These are phyloP conservation scores for Anolis carolinensis DNA, from an alignment of 2,113 vertebrate species.

Conservation along the genomic window DNA sequence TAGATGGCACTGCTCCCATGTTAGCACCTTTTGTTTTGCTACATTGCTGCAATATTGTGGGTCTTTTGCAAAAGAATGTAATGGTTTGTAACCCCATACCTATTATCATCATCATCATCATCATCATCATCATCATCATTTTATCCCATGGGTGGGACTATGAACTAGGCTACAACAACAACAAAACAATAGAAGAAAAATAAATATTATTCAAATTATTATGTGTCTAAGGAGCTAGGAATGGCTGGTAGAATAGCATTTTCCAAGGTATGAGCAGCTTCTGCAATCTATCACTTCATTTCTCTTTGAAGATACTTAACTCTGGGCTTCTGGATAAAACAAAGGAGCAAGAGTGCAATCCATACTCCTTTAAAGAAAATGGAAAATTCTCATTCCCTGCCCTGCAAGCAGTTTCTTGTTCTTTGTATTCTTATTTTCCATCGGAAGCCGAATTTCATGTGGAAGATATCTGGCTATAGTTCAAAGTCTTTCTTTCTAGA, in stretches of 20 bases:
- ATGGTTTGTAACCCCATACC: too few relatives aligned
- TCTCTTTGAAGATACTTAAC: not conserved
- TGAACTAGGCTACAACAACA: too few relatives aligned
- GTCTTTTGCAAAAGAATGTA: too few relatives aligned
- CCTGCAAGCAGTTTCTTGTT: too few relatives aligned
- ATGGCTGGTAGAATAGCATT: not conserved
- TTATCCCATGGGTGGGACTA: too few relatives aligned
- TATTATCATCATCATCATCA: too few relatives aligned
- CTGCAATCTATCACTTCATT: not conserved
- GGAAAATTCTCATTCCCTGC: not conserved
- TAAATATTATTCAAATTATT: not conserved
- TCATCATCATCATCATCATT: too few relatives aligned
- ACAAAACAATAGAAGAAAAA: too few relatives aligned
- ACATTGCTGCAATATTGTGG: too few relatives aligned
- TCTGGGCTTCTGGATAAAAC: not conserved
- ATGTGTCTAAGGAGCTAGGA: not conserved
- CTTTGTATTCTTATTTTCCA: not conserved
- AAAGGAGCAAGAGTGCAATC: not conserved
- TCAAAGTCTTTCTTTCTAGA: conserved; percentile 60
- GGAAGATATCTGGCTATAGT: conserved; percentile 45
- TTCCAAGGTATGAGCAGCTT: not conserved
- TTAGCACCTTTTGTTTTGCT: too few relatives aligned
- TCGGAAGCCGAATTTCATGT: conserved; percentile 35
- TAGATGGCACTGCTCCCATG: too few relatives aligned
- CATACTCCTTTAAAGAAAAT: not conserved